Base-by-base conservation (phyloP, 2,888 invertebrate species). In the Eurytoma adleriae region DNA sequence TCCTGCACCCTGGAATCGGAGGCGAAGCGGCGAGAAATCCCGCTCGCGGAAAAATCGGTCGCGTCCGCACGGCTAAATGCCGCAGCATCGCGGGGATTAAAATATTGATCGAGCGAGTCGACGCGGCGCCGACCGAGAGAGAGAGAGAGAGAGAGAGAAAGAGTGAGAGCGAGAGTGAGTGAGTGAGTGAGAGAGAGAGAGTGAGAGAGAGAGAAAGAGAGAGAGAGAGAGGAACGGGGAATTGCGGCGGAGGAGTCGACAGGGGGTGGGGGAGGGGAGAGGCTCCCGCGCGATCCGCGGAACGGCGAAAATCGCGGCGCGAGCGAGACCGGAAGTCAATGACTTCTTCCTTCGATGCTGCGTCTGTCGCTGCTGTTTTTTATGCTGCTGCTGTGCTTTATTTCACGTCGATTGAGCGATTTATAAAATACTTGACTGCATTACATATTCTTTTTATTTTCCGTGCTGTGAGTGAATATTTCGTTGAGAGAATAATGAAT, bases 51-150 rank as follows among this genome's bases (percentile, higher is more conserved):
- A 54, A 54, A n/a, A 54, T 54, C 54, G 16, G n/a, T 0, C 54
- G 16, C 54, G 54, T 54, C 54, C 54, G 54, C 54, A 3, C 27
- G 52, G 73, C 88, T 89, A 90, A 90, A 90, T 90, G 89, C 89
- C 88, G 90, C 88, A 89, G 88, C 89, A 90, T 90, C 89, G 89
- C 86, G 89, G 89, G 40, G 88, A 90, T 90, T 90, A 90, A 90
- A 90, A 90, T 90, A 90, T 90, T 89, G 90, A 90, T 90, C 90
- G 89, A 87, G 54, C 56, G 48, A 3, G 69, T 81, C 86, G 86
- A 85, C 86, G 85, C 85, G 83, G 84, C 66, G 18, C 56, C 83
- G 64, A 81, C 24, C 18, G 20, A 18, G 18, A 16, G 66, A 7
- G 24, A 86, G 86, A 86, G 85, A 84, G 84, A 82, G 54, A 59